A percentile compares a stretch with the other conserved stretches of the same genome.
These are phyloP conservation scores for Psococerastis gibbosa DNA, from an alignment of 2,888 invertebrate species.

Conservation along the genomic window DNA sequence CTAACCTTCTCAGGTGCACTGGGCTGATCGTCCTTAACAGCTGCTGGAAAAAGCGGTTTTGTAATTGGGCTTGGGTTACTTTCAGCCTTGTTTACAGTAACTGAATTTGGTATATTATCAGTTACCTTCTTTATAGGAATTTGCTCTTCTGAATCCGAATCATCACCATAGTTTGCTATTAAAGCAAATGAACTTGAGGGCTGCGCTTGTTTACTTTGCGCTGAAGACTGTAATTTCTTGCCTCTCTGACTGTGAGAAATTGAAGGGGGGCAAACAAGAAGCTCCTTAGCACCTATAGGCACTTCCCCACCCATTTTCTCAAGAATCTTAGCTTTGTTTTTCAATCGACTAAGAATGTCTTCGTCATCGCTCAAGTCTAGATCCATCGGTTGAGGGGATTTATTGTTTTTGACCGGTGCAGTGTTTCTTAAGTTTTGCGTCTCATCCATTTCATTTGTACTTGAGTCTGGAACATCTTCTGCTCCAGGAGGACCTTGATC, in stretches of 20 bases:
- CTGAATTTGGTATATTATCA: no score
- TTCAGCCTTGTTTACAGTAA: constrained; percentile 8
- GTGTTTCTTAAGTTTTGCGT: no score
- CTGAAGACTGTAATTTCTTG: constrained; percentile 13
- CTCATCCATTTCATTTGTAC: constrained; percentile 12
- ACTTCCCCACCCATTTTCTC: constrained; percentile 34
- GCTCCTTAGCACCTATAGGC: constrained; percentile 30
- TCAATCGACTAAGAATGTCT: constrained; percentile 33
- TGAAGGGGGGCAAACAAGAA: constrained; percentile 20
- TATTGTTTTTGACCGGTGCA: neutral
- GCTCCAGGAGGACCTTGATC: constrained; percentile 15
- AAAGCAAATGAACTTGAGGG: constrained; percentile 14
- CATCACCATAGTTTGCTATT: constrained; percentile 28
- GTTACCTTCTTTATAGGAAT: constrained; percentile 18
- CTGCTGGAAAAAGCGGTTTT: constrained; percentile 30
- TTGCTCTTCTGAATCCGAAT: constrained; percentile 29
- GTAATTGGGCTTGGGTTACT: neutral
- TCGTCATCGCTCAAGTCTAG: constrained; percentile 30
- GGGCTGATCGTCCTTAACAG: constrained; percentile 14
- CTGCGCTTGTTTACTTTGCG: no score
- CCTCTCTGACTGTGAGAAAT: neutral
- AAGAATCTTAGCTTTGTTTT: constrained; percentile 32
- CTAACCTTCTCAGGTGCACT: no score
- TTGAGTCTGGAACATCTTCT: constrained; percentile 13
- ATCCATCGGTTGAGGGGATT: neutral